phyloP scores from a whole-genome alignment of 2,888 invertebrate genomes.

The Cenopis cana region DNA sequence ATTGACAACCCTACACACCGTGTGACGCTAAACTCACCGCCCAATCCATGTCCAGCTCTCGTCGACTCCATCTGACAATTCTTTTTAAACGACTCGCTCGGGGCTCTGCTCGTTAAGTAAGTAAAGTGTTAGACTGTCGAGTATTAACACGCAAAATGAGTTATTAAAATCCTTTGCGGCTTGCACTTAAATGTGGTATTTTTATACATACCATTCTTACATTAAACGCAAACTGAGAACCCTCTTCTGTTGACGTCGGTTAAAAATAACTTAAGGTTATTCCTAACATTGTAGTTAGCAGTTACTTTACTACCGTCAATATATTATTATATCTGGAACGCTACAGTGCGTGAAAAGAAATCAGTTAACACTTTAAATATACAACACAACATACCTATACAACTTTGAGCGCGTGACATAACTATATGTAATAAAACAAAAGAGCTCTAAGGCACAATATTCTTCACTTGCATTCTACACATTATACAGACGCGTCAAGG shows the following conservation, averaged over 20 bases:
- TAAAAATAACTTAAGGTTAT: background rate
- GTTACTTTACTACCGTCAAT: too few species aligned
- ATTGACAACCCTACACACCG: conserved; percentile 15
- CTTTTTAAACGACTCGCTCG: conserved; percentile 27
- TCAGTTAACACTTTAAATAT: background rate
- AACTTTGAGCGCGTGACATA: conserved; percentile 1
- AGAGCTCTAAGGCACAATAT: background rate
- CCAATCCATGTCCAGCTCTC: conserved; percentile 21
- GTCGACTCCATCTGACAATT: conserved; percentile 27
- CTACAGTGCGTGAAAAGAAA: conserved; percentile 13
- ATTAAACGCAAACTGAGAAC: too few species aligned
- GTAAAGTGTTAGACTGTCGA: conserved; percentile 10
- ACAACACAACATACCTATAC: background rate
- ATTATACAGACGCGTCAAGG: background rate
- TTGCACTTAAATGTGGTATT: background rate
- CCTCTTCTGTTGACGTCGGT: too few species aligned
- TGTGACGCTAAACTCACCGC: conserved; percentile 18
- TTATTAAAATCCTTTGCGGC: conserved; percentile 10
- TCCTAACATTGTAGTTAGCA: background rate
- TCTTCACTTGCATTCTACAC: background rate
- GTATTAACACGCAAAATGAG: conserved; percentile 13
- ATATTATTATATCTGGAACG: background rate
- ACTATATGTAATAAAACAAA: background rate
- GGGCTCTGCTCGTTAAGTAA: conserved; percentile 11
- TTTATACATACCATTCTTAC: background rate